Evolutionary conservation across 1,140 invertebrate genomes (phyloP), one percentile per base, ranked within the genome.

Genomic region (Subanguina moxae): DNA sequence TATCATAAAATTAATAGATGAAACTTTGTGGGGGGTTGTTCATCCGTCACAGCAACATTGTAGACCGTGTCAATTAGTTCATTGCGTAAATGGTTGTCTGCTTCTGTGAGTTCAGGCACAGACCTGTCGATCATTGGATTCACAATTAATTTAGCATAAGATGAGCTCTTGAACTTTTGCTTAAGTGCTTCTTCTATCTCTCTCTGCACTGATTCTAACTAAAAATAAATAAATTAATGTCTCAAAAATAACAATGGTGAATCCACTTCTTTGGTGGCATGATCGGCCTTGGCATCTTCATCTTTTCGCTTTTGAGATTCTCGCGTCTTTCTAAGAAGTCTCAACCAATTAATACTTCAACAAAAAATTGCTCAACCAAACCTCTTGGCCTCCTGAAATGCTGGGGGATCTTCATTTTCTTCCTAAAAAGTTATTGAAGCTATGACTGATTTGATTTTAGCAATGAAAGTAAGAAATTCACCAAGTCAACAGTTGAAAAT

Each of bases 401-500:
- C 77, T 30, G 79, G 79, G 0, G 79, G 79, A 69, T 81, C 79
- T 67, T 82, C 80, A 32, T 66, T 67, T 52, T 82, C 69, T 70
- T 80, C 80, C 75, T 76, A 57, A 68, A 73, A 28, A 64, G 1
- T 52, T 52, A 52, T 52, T 45, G n/a, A 21, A 5, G 32, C 3
- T 52, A 52, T 3, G 32, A 52, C 3, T 30, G 3, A 9, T 21
- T 19, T 27, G 27, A 38, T 23, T 57, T 19, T 8, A 71, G n/a
- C 28, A 64, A 21, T 19, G 21, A 72, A 23, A 62, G 23, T 82
- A n/a, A n/a, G n/a, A n/a, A n/a, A n/a, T n/a, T n/a, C n/a, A 96
- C 93, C 62, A 98, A 85, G 84, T 98, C 94, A 5, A 97, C 91
- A 0, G 88, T 90, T 89, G 95, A 91, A 82, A 99, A 99, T 85